Base-by-base conservation (phyloP, 1,140 invertebrate genomes). In the Zaprionus africanus region DNA sequence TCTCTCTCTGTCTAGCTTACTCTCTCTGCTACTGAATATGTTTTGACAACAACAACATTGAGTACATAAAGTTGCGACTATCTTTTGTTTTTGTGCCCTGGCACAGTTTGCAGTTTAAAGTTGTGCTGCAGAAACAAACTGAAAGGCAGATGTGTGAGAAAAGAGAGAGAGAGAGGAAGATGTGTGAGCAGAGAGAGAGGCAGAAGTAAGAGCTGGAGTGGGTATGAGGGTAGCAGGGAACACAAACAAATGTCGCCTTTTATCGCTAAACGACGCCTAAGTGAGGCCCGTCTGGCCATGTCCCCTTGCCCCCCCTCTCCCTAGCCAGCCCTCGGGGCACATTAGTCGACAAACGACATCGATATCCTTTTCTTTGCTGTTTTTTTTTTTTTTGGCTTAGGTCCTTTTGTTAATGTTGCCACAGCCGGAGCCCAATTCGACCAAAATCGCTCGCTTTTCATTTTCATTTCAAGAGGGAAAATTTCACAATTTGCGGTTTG, bases 211-310 rank as follows among this genome's bases (percentile, higher is more conserved):
- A 22, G 22, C 22, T 22, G 22, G 22, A 22, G n/a, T n/a, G n/a
- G n/a, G n/a, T n/a, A 22, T 22, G 22, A 22, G 22, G 22, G 22
- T 1, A 1, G 22, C 38, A 34, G 41, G 53, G 22, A 57, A 41
- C 5, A 19, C 26, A 49, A 53, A 60, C 69, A 70, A 82, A 87
- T 77, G 80, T 69, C 74, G 78, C 85, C 85, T 82, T 81, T 84
- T 88, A 88, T 88, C 84, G 85, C 78, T 88, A 88, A 88, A 81
- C 84, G 85, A 88, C 79, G 84, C 78, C 84, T 90, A 88, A 88
- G 81, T 90, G 84, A 84, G 75, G 76, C 19, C 41, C 43, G 36
- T 26, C 49, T 38, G 15, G 11, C 38, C 5, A 5, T 15, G 36
- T 12, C 36, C 36, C 12, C n/a, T 43, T 43, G 22, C n/a, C 43